Conservation (phyloP, 2,888 invertebrate species). For the Acrobasis suavella region DNA sequence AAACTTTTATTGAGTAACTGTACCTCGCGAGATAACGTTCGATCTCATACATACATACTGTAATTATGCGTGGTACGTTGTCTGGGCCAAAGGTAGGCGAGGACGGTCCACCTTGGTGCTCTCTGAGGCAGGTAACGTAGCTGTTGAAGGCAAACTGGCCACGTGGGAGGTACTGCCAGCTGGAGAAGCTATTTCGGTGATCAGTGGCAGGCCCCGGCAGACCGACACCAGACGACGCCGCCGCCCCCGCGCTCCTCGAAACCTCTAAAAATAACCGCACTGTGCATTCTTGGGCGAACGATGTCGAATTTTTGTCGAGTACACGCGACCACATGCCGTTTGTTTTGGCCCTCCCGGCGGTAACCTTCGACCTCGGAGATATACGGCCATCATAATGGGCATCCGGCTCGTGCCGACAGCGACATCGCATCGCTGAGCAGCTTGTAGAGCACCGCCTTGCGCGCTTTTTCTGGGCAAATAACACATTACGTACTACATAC, state of each 20-base stretch:
- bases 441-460: background rate
- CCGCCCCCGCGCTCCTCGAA: slow-evolving; percentile 81
- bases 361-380: slow-evolving; percentile 40
- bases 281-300: slow-evolving; percentile 82
- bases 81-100: background rate
- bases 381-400: slow-evolving; percentile 24
- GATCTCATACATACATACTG: background rate
- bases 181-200: slow-evolving; percentile 81
- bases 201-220: slow-evolving; percentile 84
- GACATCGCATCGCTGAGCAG: slow-evolving; percentile 15
- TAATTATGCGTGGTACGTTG: background rate
- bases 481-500: slow-evolving; percentile 1
- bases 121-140: slow-evolving; percentile 48
- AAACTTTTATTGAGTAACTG: background rate
- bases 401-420: slow-evolving; percentile 25
- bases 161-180: slow-evolving; percentile 80
- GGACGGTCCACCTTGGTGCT: background rate
- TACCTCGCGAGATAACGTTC: background rate
- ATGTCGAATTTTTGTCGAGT: slow-evolving; percentile 83
- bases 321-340: slow-evolving; percentile 80
- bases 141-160: slow-evolving; percentile 54
- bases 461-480: background rate
- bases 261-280: slow-evolving; percentile 77
- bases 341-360: slow-evolving; percentile 69
- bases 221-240: slow-evolving; percentile 82